Evolutionary conservation across 2,113 vertebrate species (phyloP).

Genomic region (Corythornis cristatus): DNA sequence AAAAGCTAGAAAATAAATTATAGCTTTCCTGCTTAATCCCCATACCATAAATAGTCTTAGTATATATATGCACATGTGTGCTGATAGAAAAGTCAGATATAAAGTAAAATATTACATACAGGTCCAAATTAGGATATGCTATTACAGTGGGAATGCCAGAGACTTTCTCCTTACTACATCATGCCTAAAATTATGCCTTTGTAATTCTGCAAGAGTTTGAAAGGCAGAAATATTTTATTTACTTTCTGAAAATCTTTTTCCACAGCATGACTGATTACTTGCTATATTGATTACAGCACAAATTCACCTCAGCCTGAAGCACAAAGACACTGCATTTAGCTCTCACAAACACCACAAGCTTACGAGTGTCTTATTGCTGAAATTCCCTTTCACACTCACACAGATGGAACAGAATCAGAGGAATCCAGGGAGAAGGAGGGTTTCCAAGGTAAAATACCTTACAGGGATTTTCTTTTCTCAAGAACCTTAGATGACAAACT

Average conservation of each 20-base stretch:
- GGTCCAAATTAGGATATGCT: background rate
- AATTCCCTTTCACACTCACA: background rate
- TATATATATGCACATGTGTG: background rate
- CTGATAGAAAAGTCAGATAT: background rate
- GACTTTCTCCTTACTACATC: background rate
- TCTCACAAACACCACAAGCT: background rate
- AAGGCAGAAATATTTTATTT: background rate
- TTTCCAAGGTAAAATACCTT: background rate
- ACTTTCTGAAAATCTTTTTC: background rate
- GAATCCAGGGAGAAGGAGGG: background rate
- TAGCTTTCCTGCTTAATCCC: slow-evolving; percentile 1
- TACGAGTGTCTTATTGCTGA: background rate
- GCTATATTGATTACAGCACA: background rate
- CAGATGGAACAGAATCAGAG: background rate
- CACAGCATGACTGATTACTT: background rate
- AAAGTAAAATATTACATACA: background rate
- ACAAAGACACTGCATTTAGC: background rate
- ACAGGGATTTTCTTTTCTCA: background rate
- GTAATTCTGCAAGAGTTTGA: background rate
- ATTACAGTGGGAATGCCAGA: background rate
- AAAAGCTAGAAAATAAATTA: background rate
- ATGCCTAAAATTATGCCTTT: background rate
- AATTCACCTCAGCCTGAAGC: background rate
- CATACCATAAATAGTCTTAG: background rate
- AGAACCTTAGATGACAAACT: background rate